Conservation (phyloP, 2,797 vertebrate species). For the Poecilia gillii region DNA sequence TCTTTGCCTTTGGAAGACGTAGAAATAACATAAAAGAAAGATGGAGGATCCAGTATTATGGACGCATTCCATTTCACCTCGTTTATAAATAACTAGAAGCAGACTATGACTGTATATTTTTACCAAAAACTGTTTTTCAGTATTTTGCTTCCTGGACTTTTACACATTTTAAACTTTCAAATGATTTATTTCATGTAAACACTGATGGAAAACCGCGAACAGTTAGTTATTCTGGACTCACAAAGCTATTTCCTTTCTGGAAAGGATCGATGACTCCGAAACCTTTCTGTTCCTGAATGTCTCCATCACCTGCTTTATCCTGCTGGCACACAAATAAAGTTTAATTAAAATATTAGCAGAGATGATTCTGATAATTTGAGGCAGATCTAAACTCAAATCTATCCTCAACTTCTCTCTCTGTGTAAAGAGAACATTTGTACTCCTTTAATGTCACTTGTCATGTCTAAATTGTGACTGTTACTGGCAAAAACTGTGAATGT, state of each 20-base stretch:
- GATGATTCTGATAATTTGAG: background rate
- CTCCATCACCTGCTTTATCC: background rate
- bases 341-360: background rate
- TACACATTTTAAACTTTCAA: background rate
- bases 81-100: background rate
- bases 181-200: background rate
- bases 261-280: background rate
- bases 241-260: slow-evolving; percentile 37
- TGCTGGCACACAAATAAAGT: slow-evolving; percentile 13
- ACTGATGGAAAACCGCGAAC: background rate
- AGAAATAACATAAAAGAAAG: background rate
- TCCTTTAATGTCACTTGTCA: no score
- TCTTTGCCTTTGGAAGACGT: background rate
- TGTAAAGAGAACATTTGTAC: background rate
- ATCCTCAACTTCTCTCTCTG: background rate
- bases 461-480: background rate
- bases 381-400: background rate
- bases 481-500: background rate
- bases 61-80: background rate
- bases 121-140: background rate
- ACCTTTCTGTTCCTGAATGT: background rate
- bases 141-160: background rate
- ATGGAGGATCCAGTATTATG: background rate
- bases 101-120: background rate
- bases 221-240: slow-evolving; percentile 32